Base-by-base conservation (phyloP, 1,140 invertebrate species). In the Littorina saxatilis region DNA sequence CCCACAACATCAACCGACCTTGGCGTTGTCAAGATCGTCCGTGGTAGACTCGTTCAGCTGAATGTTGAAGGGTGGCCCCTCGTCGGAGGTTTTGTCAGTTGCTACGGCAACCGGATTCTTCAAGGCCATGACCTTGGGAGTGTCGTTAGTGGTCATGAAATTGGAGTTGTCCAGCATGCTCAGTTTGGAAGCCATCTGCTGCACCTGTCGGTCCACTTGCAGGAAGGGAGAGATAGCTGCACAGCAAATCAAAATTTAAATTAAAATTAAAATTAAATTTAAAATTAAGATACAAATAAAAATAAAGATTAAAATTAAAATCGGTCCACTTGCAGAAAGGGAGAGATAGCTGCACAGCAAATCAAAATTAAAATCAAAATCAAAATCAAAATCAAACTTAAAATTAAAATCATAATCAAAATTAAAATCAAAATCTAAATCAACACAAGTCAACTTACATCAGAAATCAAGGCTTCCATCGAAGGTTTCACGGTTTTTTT, bases 111-210 rank as follows among this genome's bases (percentile, higher is more conserved):
- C 68, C 37, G 39, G 68, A 39, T 72, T 29, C 37, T 72, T 72
- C 23, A 72, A 17, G 40, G 37, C 68, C 15, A 72, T 39, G 37
- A 40, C 68, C 68, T 72, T 72, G 68, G 68, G 68, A 2, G 68
- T 37, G 37, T 72, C 68, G 40, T 72, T 23, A 2, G 40, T 17
- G 40, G 68, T 27, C 27, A 66, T 32, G 70, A 50, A 5, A 43
- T 47, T 73, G 70, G 23, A 43, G 29, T 43, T 32, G 23, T 50
- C 70, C 39, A 73, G 17, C 39, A n/a, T 39, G 2, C 27, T 50
- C 23, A 73, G 3, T 43, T 73, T 47, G 43, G 43, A 47, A 17
- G 43, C 43, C 43, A 47, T 47, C 17, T 47, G 7, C 43, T 47
- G 43, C 43, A 47, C 43, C 43, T 47, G 43, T 5, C 43, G 43